Evolutionary conservation across 1,140 invertebrate genomes (phyloP).

Genomic region (Drosophila carrolli): DNA sequence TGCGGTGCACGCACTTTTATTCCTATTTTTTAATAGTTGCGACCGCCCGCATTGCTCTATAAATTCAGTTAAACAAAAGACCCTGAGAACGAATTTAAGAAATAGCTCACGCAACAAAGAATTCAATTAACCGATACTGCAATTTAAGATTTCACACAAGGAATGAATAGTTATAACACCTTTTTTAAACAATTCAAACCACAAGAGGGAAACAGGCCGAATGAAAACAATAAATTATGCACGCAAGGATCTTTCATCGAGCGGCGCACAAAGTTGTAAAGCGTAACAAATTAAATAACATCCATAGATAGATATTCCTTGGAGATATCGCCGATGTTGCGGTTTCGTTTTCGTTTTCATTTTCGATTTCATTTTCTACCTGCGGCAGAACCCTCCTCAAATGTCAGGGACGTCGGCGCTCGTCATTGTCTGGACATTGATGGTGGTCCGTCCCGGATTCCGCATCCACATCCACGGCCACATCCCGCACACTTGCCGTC

Average conservation of each 20-base stretch:
- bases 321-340: conserved; percentile 49
- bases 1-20: conserved; percentile 62
- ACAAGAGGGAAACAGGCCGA: conserved; percentile 35
- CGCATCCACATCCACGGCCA: conserved; percentile 2
- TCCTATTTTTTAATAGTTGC: conserved; percentile 48
- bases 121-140: conserved; percentile 65
- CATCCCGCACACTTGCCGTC: conserved; percentile 22
- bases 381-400: conserved; percentile 67
- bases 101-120: conserved; percentile 71
- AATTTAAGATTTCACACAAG: conserved; percentile 80
- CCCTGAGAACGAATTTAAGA: conserved; percentile 38
- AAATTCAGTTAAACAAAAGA: conserved; percentile 50
- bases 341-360: conserved; percentile 71
- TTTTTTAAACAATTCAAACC: conserved; percentile 57
- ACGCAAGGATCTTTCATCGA: conserved; percentile 67
- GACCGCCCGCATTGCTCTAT: conserved; percentile 74
- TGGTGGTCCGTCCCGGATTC: conserved; percentile 55
- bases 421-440: conserved; percentile 79
- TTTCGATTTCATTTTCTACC: conserved; percentile 70
- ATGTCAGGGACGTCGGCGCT: conserved; percentile 64
- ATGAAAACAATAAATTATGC: conserved; percentile 73
- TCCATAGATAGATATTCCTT: conserved; percentile 40
- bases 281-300: conserved; percentile 80
- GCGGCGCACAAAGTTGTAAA: conserved; percentile 38
- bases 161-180: conserved; percentile 61